Base-by-base conservation (phyloP, 2,888 invertebrate genomes). In the Campaea margaritaria region DNA sequence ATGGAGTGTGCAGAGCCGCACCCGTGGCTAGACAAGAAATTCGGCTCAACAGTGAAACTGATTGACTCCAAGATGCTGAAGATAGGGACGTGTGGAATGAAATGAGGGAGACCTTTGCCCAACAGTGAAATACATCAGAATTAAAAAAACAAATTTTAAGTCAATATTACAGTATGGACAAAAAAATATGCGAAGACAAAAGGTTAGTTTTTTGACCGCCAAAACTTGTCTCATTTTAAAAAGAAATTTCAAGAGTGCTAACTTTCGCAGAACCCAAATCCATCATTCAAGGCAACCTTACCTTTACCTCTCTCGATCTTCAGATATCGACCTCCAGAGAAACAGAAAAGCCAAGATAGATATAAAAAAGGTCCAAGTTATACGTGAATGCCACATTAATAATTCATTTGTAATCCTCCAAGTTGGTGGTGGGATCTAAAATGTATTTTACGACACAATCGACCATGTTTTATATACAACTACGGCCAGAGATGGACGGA, bases 381-480 rank as follows among this genome's bases (percentile, higher is more conserved):
- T 85, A 87, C 82, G 85, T 83, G 86, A 84, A 82, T 82, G 76
- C 77, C 81, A 79, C 84, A 89, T 90, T 86, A 90, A 89, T 90
- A 89, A 90, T 89, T 90, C 89, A 90, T 88, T 80, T 77, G 79
- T 87, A 86, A 88, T 89, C 87, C 89, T 73, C 72, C 74, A 76
- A 86, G 82, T 82, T 79, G 75, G 82, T 77, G 81, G 81, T 78
- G 74, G 79, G 76, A 73, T 76, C 78, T 78, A 71, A 81, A 85
- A 82, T 77, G 82, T 82, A 79, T 83, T 88, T 87, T 86, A 87
- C 81, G 85, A 80, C 75, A 82, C 78, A 82, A 87, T 86, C 81
- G 82, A 70, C 76, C 71, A 71, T 75, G 81, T 81, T 82, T 78
- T 81, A 79, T 79, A 75, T 67, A 76, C 73, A 77, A 65, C 66